A percentile compares a stretch with the other conserved stretches of the same genome.
phyloP scores from a whole-genome alignment of 1,140 invertebrate species.

The Hylaeus volcanicus region DNA sequence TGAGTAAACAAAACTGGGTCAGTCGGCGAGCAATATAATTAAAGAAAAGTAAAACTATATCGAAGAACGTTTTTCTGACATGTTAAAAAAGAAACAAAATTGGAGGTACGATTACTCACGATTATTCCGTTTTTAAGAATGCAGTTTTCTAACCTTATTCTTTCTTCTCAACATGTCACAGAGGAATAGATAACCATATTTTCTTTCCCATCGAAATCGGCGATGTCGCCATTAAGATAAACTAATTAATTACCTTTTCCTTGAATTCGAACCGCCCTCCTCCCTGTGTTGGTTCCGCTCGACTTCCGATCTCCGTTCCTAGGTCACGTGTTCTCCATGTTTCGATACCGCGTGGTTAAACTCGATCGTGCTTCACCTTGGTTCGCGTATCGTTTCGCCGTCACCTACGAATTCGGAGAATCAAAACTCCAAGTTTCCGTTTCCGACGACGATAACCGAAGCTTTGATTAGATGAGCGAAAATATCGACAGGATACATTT shows the following conservation, averaged over 20 bases:
- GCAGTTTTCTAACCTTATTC: too few species aligned
- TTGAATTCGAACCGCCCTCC: conserved; percentile 27
- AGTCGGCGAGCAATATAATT: too few species aligned
- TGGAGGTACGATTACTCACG: too few species aligned
- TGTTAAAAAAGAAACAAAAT: too few species aligned
- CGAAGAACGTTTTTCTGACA: too few species aligned
- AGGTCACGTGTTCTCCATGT: conserved; percentile 62
- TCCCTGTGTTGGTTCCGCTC: background rate
- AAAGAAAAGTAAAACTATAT: too few species aligned
- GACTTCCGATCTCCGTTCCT: conserved; percentile 13
- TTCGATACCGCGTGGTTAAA: conserved; percentile 27
- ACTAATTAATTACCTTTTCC: background rate
- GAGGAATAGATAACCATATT: too few species aligned
- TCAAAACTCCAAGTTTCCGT: background rate
- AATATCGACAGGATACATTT: background rate
- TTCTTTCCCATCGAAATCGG: too few species aligned
- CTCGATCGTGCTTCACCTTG: background rate
- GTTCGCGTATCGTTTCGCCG: background rate
- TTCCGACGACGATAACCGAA: background rate
- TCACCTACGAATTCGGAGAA: background rate
- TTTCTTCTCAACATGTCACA: too few species aligned
- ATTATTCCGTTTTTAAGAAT: too few species aligned
- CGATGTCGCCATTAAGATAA: too few species aligned
- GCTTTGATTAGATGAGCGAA: background rate
- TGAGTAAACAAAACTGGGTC: too few species aligned